phyloP scores from a whole-genome alignment of 2,113 vertebrate genomes.

The Heterochromis multidens region DNA sequence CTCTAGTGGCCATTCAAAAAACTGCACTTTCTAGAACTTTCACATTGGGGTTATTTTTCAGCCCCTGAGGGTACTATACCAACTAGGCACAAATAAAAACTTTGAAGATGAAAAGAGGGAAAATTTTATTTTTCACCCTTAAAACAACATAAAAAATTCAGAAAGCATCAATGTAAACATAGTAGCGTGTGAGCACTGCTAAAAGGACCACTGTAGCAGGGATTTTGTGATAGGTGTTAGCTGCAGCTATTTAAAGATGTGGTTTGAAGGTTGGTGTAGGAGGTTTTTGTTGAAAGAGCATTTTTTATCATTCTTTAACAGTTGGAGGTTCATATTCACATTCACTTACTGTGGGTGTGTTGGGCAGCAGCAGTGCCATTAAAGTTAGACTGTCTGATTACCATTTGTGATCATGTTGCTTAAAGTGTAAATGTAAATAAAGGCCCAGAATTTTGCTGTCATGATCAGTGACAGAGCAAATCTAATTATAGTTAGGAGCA shows the following conservation, averaged over 20 bases:
- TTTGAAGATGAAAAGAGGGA: background rate
- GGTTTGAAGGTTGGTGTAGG: conserved; percentile 31
- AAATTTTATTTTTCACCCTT: background rate
- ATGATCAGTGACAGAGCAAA: background rate
- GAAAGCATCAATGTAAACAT: background rate
- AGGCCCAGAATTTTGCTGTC: background rate
- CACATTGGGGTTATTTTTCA: background rate
- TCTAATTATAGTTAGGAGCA: background rate
- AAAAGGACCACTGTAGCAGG: background rate
- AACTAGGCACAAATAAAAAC: background rate
- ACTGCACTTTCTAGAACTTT: background rate
- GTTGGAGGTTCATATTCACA: background rate
- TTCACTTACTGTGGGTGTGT: background rate
- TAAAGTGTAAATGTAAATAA: background rate
- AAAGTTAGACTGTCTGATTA: background rate
- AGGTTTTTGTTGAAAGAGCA: conserved; percentile 8
- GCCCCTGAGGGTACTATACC: background rate
- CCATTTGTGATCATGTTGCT: background rate
- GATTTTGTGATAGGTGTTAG: background rate
- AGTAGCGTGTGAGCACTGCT: background rate
- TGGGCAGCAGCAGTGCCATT: background rate
- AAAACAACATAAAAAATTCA: background rate
- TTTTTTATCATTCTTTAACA: background rate
- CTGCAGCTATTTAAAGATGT: conserved; percentile 19
- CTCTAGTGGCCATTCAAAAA: background rate